These are phyloP conservation scores for Sinella curviseta DNA, from an alignment of 1,140 invertebrate species.

Conservation along the genomic window DNA sequence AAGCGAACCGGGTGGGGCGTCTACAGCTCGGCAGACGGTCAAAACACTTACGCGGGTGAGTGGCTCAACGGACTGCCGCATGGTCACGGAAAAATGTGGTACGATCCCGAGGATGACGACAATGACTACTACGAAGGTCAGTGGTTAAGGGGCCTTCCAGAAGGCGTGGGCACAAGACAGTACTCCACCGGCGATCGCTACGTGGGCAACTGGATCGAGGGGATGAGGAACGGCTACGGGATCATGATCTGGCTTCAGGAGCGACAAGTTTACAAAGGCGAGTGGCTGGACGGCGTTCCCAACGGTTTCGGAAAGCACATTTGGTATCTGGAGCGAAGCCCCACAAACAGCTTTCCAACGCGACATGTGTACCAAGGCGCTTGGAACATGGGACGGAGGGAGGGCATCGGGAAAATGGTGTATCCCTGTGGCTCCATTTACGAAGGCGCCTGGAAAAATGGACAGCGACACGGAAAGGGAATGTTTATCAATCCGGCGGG, in stretches of 20 bases:
- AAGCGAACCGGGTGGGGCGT: conserved; percentile 69
- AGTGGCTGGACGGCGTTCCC: conserved; percentile 37
- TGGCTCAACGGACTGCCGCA: conserved; percentile 83
- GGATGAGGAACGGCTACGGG: conserved; percentile 77
- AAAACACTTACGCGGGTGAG: conserved; percentile 71
- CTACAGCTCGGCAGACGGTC: conserved; percentile 57
- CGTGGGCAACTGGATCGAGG: conserved; percentile 82
- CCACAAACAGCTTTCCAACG: conserved; percentile 16
- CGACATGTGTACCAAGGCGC: conserved; percentile 41
- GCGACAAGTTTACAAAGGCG: conserved; percentile 42
- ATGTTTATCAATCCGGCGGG: conserved; percentile 41
- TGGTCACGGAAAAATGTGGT: conserved; percentile 69
- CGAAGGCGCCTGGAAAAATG: conserved; percentile 42
- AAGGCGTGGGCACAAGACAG: conserved; percentile 44
- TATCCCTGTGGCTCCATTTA: conserved; percentile 43
- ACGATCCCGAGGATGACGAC: conserved; percentile 24
- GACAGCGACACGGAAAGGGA: conserved; percentile 38
- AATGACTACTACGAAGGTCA: conserved; percentile 52
- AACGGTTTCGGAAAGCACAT: conserved; percentile 41
- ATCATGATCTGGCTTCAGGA: conserved; percentile 59
- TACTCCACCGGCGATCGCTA: conserved; percentile 55
- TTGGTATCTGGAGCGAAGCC: conserved; percentile 40
- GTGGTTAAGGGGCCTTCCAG: conserved; percentile 39
- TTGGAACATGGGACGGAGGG: conserved; percentile 31
- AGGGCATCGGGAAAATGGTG: conserved; percentile 45